phyloP scores from a whole-genome alignment of 1,140 invertebrate species.

The Tribolium madens region DNA sequence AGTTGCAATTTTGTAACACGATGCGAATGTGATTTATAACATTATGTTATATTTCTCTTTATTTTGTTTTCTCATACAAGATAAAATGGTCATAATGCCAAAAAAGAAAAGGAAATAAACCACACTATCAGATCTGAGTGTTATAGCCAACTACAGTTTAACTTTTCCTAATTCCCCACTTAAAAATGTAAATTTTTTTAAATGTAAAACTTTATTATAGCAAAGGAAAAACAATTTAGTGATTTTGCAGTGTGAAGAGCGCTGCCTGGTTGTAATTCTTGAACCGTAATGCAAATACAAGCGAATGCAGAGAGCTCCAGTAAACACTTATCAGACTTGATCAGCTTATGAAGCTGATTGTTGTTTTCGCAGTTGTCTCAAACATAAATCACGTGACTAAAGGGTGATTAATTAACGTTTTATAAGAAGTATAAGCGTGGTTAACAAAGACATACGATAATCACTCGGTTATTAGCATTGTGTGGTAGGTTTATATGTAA shows the following conservation, averaged over 20 bases:
- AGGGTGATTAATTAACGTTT: conserved; percentile 29
- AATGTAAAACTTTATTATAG: no score
- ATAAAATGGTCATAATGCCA: neutral
- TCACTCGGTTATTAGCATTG: conserved; percentile 20
- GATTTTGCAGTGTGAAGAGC: neutral
- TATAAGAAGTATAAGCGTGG: conserved; percentile 35
- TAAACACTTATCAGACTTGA: conserved; percentile 15
- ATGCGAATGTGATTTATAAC: neutral
- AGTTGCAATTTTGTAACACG: neutral
- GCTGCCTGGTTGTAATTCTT: neutral
- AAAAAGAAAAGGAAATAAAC: neutral
- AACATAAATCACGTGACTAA: conserved; percentile 33
- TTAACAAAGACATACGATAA: conserved; percentile 34
- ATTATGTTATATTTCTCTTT: neutral
- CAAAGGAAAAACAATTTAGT: no score
- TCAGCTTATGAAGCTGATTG: conserved; percentile 17
- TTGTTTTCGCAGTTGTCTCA: conserved; percentile 24
- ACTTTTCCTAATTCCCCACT: neutral
- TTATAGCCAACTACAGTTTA: neutral
- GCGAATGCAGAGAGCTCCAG: neutral
- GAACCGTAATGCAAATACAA: neutral
- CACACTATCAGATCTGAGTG: neutral
- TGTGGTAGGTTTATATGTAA: conserved; percentile 21
- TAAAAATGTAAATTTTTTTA: neutral
- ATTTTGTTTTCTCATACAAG: neutral